Percentiles rank a stretch among this genome's conserved stretches.
These are phyloP conservation scores for Teleogryllus occipitalis DNA, from an alignment of 1,140 invertebrate species.

Conservation along the genomic window DNA sequence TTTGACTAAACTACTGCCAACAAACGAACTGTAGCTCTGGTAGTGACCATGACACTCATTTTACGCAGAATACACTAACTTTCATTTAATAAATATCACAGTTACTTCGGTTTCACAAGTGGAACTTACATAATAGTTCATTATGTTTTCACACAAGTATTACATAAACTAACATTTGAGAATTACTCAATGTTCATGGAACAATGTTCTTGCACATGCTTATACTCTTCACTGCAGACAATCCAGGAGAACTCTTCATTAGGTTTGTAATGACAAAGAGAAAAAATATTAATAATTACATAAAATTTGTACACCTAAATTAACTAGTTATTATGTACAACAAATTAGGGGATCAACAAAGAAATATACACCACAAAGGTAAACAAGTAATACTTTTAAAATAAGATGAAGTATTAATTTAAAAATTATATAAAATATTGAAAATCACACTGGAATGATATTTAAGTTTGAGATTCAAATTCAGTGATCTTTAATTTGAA, in stretches of 20 bases:
- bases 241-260: neutral
- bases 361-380: neutral
- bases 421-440: neutral
- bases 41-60: neutral
- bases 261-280: neutral
- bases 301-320: neutral
- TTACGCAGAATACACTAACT: neutral
- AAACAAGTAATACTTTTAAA: neutral
- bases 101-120: neutral
- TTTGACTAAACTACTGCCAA: neutral
- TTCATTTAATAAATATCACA: neutral
- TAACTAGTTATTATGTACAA: neutral
- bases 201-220: neutral
- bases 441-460: neutral
- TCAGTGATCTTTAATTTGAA: neutral
- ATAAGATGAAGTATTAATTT: neutral
- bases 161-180: neutral
- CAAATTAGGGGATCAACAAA: neutral
- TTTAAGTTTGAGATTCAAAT: neutral
- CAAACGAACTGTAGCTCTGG: neutral
- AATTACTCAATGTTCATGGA: neutral
- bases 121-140: neutral
- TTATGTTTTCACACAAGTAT: neutral
- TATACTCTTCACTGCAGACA: neutral
- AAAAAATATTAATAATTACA: conserved; percentile 6